These are phyloP conservation scores for Dioctria rufipes DNA, from an alignment of 2,888 invertebrate species.

Conservation along the genomic window DNA sequence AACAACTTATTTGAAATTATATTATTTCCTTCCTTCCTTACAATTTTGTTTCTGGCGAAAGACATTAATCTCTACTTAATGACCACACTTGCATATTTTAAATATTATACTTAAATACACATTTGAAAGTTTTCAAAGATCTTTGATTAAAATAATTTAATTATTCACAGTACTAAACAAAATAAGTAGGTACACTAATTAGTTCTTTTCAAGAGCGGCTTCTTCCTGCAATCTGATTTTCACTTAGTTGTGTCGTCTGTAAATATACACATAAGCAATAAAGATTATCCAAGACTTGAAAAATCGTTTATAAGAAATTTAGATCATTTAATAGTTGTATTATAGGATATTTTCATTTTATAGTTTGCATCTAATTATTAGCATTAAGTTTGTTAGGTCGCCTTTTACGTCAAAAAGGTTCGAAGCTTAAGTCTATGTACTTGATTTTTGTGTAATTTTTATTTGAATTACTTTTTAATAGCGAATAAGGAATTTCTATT, in stretches of 20 bases:
- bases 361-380: conserved; percentile 36
- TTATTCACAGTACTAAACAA: conserved; percentile 45
- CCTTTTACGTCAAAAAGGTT: conserved; percentile 46
- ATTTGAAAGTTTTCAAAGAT: conserved; percentile 33
- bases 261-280: conserved; percentile 70
- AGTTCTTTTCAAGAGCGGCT: conserved; percentile 4
- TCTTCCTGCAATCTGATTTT: conserved; percentile 1
- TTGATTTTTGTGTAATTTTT: conserved; percentile 26
- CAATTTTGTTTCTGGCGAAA: conserved; percentile 11
- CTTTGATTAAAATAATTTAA: conserved; percentile 48
- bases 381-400: conserved; percentile 30
- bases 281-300: conserved; percentile 38
- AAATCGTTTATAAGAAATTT: conserved; percentile 28
- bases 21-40: conserved; percentile 16
- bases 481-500: conserved; percentile 42
- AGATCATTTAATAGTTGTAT: conserved; percentile 5
- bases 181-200: conserved; percentile 29
- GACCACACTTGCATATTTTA: conserved; percentile 27
- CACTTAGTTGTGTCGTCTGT: conserved; percentile 80
- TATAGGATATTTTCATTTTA: neutral
- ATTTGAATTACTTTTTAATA: conserved; percentile 26
- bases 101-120: conserved; percentile 8
- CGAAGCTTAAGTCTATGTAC: conserved; percentile 1
- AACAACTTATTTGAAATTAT: conserved; percentile 15
- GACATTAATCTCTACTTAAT: conserved; percentile 16